Evolutionary conservation across 2,888 invertebrate species (phyloP), one percentile per base, ranked within the genome.

Genomic region (Macrosiphum euphorbiae): DNA sequence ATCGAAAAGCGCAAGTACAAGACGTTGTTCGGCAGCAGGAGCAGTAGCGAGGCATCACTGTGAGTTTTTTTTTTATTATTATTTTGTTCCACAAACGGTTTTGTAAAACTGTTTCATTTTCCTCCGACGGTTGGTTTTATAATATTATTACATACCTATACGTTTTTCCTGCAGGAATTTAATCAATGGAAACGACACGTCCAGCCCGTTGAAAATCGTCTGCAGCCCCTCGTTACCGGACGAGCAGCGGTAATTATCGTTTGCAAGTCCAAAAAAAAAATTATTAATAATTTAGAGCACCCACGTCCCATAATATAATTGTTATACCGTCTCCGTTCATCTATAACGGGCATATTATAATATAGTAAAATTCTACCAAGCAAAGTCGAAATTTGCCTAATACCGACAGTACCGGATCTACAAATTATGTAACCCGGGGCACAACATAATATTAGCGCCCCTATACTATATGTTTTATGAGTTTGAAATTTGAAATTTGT

Each of bases 1-100:
- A 97, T 98, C 84, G 97, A 97, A 95, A 97, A 97, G 95, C 96
- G 98, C 95, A 96, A 94, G n/a, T 94, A 90, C n/a, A 90, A 90
- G 26, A 90, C 94, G 7, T n/a, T 90, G 8, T 94, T 90, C n/a
- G 50, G 86, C 24, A 94, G 94, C 20, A 84, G 90, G 24, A 94
- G 94, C 84, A 90, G 89, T 41, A 94, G 94, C n/a, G 94, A 94
- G 41, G 89, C 94, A 10, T 94, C 94, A 26, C 58, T 93, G 92
- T 92, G 91, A 91, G 91, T 91, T 16, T 90, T 35, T n/a, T 78
- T 35, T 35, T n/a, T n/a, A n/a, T n/a, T 44, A 7, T 44, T 35
- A 78, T 78, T 78, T 78, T 78, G 5, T 20, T 35, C 7, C 35
- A 78, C 8, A 8, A 78, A 20, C 35, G 0, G 35, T 35, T 78